Conservation (phyloP, 2,888 invertebrate species). For the Diplazon laetatorius region DNA sequence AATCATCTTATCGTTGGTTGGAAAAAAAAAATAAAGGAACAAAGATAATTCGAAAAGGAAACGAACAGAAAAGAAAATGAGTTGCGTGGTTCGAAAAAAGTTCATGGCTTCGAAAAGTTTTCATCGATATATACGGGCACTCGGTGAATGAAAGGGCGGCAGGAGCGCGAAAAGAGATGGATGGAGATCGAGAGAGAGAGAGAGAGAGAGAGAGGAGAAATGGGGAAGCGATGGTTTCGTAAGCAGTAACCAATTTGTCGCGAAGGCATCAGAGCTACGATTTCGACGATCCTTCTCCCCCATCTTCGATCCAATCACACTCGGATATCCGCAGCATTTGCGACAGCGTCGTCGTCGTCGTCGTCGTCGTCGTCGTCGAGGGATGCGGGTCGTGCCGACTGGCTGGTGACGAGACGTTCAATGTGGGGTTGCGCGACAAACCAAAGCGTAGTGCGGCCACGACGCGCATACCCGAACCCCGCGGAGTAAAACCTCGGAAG, state of each 20-base stretch:
- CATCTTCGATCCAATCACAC: constrained; percentile 58
- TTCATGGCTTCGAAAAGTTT: constrained; percentile 4
- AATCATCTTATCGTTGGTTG: too few species aligned
- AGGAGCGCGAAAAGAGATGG: too few species aligned
- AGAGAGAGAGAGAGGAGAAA: too few species aligned
- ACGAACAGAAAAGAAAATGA: too few species aligned
- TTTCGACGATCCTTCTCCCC: constrained; percentile 58
- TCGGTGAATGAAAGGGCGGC: too few species aligned
- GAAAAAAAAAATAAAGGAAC: too few species aligned
- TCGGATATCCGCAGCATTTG: constrained; percentile 66
- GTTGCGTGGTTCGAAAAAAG: neutral
- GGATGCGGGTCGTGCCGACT: constrained; percentile 11
- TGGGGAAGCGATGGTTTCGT: constrained; percentile 20
- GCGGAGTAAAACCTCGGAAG: neutral
- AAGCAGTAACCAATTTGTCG: constrained; percentile 61
- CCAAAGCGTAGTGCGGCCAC: neutral
- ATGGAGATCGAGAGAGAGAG: too few species aligned
- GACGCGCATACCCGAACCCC: constrained; percentile 29
- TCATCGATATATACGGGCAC: constrained; percentile 10
- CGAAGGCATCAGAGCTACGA: constrained; percentile 56
- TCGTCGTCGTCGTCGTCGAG: too few species aligned
- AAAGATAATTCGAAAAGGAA: too few species aligned
- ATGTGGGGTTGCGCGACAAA: neutral
- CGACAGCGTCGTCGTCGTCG: constrained; percentile 41
- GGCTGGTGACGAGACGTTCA: neutral